These are phyloP conservation scores for Scaptomyza flava DNA, from an alignment of 2,888 invertebrate genomes.

Conservation along the genomic window DNA sequence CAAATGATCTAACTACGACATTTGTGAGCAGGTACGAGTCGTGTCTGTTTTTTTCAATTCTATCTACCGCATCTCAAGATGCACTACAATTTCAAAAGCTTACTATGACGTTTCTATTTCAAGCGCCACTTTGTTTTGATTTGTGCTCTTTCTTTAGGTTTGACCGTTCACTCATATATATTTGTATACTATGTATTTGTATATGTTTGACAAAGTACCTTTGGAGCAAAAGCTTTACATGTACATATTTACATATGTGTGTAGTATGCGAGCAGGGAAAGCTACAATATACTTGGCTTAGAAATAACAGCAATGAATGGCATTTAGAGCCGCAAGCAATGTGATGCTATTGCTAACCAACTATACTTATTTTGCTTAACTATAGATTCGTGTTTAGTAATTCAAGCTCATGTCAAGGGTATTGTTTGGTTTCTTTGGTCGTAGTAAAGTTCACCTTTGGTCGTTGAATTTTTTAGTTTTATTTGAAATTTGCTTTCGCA, in stretches of 20 bases:
- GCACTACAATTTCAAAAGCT: conserved; percentile 13
- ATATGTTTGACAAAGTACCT: background rate
- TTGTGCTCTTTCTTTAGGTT: conserved; percentile 26
- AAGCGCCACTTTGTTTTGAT: conserved; percentile 18
- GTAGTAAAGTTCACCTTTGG: conserved; percentile 47
- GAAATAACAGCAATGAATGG: conserved; percentile 16
- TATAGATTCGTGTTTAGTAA: conserved; percentile 16
- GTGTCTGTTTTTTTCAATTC: background rate
- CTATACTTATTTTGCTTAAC: conserved; percentile 20
- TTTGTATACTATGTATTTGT: background rate
- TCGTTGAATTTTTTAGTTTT: conserved; percentile 43
- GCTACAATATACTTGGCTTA: conserved; percentile 8
- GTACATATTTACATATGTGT: conserved; percentile 1
- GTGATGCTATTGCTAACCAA: conserved; percentile 19
- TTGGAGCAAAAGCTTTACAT: conserved; percentile 19
- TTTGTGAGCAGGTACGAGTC: background rate
- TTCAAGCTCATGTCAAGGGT: conserved; percentile 58
- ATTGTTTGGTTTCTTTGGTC: conserved; percentile 17
- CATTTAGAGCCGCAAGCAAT: conserved; percentile 10
- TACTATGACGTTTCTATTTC: conserved; percentile 21
- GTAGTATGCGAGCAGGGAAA: background rate
- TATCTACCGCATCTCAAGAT: conserved; percentile 2
- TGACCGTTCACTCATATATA: conserved; percentile 13
- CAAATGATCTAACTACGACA: background rate
- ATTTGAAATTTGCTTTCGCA: conserved; percentile 71